phyloP scores from a whole-genome alignment of 1,140 invertebrate species.

The Mycetomoellerius zeteki region DNA sequence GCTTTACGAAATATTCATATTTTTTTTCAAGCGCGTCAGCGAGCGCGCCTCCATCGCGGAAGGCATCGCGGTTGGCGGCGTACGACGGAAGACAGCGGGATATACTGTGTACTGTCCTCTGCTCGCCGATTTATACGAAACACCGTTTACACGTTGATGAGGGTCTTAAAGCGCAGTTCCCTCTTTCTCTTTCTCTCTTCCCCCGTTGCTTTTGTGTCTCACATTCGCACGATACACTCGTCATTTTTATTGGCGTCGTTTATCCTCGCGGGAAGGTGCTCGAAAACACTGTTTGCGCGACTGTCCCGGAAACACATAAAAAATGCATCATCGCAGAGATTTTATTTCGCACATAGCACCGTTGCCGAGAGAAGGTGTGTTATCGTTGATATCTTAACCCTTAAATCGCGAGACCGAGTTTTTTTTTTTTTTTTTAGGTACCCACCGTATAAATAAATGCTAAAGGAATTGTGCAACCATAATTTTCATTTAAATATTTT shows the following conservation, averaged over 20 bases:
- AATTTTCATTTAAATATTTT: constrained; percentile 5
- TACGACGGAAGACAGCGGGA: constrained; percentile 37
- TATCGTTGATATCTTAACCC: background rate
- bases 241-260: constrained; percentile 57
- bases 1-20: constrained; percentile 71
- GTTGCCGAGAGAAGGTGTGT: constrained; percentile 8
- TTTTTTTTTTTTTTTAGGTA: background rate
- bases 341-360: background rate
- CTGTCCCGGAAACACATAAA: constrained; percentile 41
- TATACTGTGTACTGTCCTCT: constrained; percentile 49
- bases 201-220: constrained; percentile 49
- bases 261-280: constrained; percentile 27
- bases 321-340: constrained; percentile 34
- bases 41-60: constrained; percentile 49
- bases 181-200: background rate
- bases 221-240: constrained; percentile 48
- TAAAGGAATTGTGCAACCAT: background rate
- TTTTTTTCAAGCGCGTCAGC: constrained; percentile 64
- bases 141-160: constrained; percentile 64
- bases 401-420: background rate
- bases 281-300: constrained; percentile 46
- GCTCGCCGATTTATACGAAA: constrained; percentile 69
- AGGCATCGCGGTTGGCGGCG: constrained; percentile 22
- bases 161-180: constrained; percentile 50
- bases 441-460: background rate